A percentile compares a stretch with the other conserved stretches of the same genome.
These are phyloP conservation scores for Tragelaphus imberbis DNA, from an alignment of 2,113 vertebrate genomes.

Conservation along the genomic window DNA sequence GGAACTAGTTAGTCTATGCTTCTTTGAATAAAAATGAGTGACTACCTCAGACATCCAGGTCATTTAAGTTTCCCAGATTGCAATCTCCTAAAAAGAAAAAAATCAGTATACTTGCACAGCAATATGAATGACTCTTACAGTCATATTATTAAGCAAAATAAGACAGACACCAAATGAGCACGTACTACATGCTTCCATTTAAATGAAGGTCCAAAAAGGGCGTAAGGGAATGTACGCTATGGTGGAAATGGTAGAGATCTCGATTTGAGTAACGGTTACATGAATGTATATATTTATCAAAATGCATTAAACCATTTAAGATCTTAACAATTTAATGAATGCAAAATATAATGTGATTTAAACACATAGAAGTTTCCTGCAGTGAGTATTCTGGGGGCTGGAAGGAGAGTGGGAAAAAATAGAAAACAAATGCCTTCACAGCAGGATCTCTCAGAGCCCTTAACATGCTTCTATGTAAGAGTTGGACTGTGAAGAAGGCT, in stretches of 20 bases:
- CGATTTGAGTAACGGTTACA: neutral
- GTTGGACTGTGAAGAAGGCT: too few relatives aligned
- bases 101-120: neutral
- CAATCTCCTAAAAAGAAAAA: neutral
- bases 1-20: neutral
- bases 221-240: neutral
- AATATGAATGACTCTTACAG: neutral
- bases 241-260: neutral
- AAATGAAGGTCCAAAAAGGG: neutral
- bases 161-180: neutral
- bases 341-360: neutral
- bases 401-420: neutral
- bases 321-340: neutral
- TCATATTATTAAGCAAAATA: neutral
- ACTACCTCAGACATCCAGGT: neutral
- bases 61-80: neutral
- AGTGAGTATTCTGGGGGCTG: neutral
- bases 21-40: neutral
- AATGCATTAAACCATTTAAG: neutral
- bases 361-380: neutral
- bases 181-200: neutral
- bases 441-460: neutral
- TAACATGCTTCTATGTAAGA: neutral
- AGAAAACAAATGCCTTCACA: constrained; percentile 1
- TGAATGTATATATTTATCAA: neutral